Evolutionary conservation across 2,888 invertebrate genomes (phyloP).

Genomic region (Troides helena): DNA sequence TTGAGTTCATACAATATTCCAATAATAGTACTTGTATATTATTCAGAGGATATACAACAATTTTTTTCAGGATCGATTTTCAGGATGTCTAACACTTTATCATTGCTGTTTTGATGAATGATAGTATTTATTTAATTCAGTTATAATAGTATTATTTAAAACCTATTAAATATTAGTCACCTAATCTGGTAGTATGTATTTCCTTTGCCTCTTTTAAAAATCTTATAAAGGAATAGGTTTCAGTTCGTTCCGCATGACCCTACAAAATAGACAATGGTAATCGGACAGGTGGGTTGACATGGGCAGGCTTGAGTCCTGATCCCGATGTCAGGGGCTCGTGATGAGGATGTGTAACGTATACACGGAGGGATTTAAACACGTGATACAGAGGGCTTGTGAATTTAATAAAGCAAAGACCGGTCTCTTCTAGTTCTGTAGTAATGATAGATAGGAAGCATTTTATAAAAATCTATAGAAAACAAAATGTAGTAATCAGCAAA

Average conservation of each 20-base stretch:
- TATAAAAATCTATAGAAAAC: not conserved
- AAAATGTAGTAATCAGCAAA: too few species aligned
- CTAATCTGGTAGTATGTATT: conserved; percentile 61
- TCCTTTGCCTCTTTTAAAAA: conserved; percentile 67
- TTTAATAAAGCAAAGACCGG: conserved; percentile 32
- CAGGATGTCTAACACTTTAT: too few species aligned
- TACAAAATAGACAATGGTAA: conserved; percentile 74
- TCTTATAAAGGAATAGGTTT: conserved; percentile 75
- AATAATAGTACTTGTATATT: too few species aligned
- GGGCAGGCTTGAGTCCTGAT: conserved; percentile 43
- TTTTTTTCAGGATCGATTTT: too few species aligned
- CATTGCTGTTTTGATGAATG: too few species aligned
- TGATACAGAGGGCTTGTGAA: conserved; percentile 32
- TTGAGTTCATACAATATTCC: too few species aligned
- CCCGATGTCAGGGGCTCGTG: conserved; percentile 23
- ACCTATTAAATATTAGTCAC: conserved; percentile 57
- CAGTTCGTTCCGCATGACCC: conserved; percentile 66
- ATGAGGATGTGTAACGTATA: conserved; percentile 25
- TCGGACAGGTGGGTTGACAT: conserved; percentile 76
- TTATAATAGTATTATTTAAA: too few species aligned
- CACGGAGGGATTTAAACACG: conserved; percentile 21
- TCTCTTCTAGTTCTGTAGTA: not conserved
- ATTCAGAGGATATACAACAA: too few species aligned
- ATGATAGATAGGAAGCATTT: not conserved
- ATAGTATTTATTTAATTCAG: too few species aligned